A percentile compares a stretch with the other conserved stretches of the same genome.
Conservation (phyloP, 2,888 invertebrate genomes). For the Tanytarsus gracilentus region DNA sequence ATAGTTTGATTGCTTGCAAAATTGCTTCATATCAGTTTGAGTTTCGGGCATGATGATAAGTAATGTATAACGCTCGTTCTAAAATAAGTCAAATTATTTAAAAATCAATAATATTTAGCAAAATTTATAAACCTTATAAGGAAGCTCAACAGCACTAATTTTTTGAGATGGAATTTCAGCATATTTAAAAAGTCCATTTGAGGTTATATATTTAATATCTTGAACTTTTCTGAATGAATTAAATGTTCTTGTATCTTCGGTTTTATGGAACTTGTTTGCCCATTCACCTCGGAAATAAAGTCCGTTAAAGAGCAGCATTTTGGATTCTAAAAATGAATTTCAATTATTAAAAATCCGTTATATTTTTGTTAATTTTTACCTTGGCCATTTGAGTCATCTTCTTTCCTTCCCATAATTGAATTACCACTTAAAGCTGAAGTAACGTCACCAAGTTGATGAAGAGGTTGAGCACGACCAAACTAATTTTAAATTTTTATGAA, state of each 20-base stretch:
- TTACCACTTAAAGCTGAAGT: slow-evolving; percentile 53
- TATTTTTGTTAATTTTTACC: not conserved
- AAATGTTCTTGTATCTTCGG: not conserved
- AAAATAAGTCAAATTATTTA: slow-evolving; percentile 30
- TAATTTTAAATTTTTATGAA: not conserved
- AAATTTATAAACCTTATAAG: slow-evolving; percentile 57
- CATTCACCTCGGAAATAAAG: slow-evolving; percentile 72
- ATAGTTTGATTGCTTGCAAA: slow-evolving; percentile 48
- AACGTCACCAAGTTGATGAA: slow-evolving; percentile 47
- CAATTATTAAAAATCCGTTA: slow-evolving; percentile 17
- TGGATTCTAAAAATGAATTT: slow-evolving; percentile 40
- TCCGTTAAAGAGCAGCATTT: slow-evolving; percentile 64
- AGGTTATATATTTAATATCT: slow-evolving; percentile 52
- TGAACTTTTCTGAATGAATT: not conserved
- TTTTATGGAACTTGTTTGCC: slow-evolving; percentile 40
- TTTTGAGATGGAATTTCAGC: slow-evolving; percentile 53
- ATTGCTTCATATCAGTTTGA: slow-evolving; percentile 49
- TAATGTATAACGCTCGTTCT: slow-evolving; percentile 53
- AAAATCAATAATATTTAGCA: slow-evolving; percentile 6
- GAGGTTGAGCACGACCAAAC: slow-evolving; percentile 31
- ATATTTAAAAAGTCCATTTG: slow-evolving; percentile 52
- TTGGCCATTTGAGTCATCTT: not conserved
- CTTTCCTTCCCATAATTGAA: slow-evolving; percentile 48
- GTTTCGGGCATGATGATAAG: slow-evolving; percentile 50
- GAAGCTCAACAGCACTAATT: slow-evolving; percentile 59